Percentiles rank a stretch among this genome's conserved stretches.
Conservation (phyloP, 2,888 invertebrate species). For the Dioctria rufipes region DNA sequence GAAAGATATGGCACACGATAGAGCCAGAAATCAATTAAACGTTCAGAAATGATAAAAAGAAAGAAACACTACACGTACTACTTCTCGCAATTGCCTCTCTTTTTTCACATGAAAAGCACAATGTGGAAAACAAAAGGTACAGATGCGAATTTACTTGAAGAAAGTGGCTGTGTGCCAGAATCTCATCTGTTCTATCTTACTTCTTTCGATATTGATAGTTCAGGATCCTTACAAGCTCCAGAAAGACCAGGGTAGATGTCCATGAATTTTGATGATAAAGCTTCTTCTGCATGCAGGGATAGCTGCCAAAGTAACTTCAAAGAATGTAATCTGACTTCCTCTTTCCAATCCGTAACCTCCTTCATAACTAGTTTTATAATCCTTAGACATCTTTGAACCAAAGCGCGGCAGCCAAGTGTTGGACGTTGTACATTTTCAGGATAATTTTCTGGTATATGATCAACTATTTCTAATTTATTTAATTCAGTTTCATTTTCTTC, state of each 20-base stretch:
- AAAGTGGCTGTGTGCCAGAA: too few relatives aligned
- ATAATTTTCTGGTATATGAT: constrained; percentile 80
- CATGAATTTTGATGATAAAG: constrained; percentile 68
- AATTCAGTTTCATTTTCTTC: constrained; percentile 90
- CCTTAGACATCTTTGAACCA: constrained; percentile 79
- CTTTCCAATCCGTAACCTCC: constrained; percentile 70
- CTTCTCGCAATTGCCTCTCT: too few relatives aligned
- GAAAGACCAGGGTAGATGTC: constrained; percentile 68
- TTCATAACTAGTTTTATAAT: constrained; percentile 66
- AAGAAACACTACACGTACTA: too few relatives aligned
- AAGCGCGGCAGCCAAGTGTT: constrained; percentile 86
- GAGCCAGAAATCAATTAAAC: too few relatives aligned
- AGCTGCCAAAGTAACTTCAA: constrained; percentile 69
- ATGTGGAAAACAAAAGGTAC: too few relatives aligned
- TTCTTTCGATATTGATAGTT: constrained; percentile 63
- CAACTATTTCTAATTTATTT: constrained; percentile 86
- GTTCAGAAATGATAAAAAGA: too few relatives aligned
- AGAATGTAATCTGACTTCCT: constrained; percentile 70
- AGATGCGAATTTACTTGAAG: background rate
- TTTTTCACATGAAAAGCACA: too few relatives aligned
- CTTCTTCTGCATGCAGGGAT: constrained; percentile 68
- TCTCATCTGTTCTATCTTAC: too few relatives aligned
- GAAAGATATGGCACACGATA: too few relatives aligned
- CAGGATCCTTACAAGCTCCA: constrained; percentile 66
- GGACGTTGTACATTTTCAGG: constrained; percentile 82